Base-by-base conservation (phyloP, 2,113 vertebrate species). In the Zootoca vivipara region DNA sequence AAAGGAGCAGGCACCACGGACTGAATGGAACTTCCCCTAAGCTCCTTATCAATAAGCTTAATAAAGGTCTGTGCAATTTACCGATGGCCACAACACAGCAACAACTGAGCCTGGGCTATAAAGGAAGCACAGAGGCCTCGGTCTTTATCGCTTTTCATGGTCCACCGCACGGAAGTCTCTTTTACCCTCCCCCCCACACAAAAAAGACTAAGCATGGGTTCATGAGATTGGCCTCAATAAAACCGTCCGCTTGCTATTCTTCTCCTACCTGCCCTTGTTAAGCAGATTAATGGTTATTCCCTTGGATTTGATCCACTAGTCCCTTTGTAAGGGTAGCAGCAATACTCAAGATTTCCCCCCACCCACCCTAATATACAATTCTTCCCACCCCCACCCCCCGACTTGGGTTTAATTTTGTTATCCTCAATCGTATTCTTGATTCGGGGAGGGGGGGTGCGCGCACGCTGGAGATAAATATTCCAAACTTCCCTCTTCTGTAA, bases 1-100 rank as follows among this genome's bases (percentile, higher is more conserved):
- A 97, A 97, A 94, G 91, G 91, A 91, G 93, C 93, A 95, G 96
- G 94, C 95, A 95, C 93, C 92, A 93, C 9, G 62, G 91, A 65
- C 92, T 96, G 96, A 97, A 96, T 96, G 95, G 96, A 92, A 95
- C 95, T 96, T 95, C 92, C 72, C 93, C 95, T 97, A 97, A 97
- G 96, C 97, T 97, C 96, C 96, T 97, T 97, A 97, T 97, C 97
- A 96, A 97, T 97, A 97, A 96, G 97, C 96, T 97, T 97, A 97
- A 97, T 97, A 97, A 97, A 96, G 96, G 96, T 97, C 96, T 95
- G 90, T 96, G 97, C 96, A 97, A 97, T 97, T 97, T 97, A 96
- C 96, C 95, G 95, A 97, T 97, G 96, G 94, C 95, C 90, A 85
- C 20, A 94, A 96, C 93, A 94, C 95, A 96, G 5, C 58, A 62